Percentiles rank a stretch among this genome's conserved stretches.
These are phyloP conservation scores for Hycleus phaleratus DNA, from an alignment of 1,140 invertebrate species.

Conservation along the genomic window DNA sequence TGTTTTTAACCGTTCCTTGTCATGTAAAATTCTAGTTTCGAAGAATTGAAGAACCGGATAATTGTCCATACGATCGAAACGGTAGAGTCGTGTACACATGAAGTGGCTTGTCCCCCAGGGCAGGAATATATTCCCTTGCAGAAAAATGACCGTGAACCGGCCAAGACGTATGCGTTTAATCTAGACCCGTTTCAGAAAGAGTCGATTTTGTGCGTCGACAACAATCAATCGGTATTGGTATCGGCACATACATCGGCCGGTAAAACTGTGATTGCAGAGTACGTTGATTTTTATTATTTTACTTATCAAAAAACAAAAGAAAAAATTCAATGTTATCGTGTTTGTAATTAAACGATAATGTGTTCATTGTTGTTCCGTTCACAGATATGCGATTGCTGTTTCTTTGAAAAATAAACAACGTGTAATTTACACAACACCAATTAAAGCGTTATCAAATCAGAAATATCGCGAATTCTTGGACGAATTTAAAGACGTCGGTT, in stretches of 20 bases:
- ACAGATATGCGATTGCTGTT: slow-evolving; percentile 64
- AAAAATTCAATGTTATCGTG: neutral
- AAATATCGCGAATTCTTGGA: slow-evolving; percentile 98
- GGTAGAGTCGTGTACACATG: slow-evolving; percentile 83
- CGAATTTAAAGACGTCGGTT: slow-evolving; percentile 95
- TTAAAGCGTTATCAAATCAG: slow-evolving; percentile 99
- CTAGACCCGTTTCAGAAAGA: slow-evolving; percentile 98
- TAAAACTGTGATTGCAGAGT: slow-evolving; percentile 98
- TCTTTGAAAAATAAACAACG: slow-evolving; percentile 66
- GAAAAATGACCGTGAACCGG: slow-evolving; percentile 55
- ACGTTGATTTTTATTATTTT: slow-evolving; percentile 44
- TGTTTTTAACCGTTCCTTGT: neutral
- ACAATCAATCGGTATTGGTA: slow-evolving; percentile 94
- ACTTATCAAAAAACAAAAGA: neutral
- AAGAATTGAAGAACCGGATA: slow-evolving; percentile 58
- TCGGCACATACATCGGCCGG: slow-evolving; percentile 99
- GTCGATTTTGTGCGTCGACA: slow-evolving; percentile 95
- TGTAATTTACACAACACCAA: slow-evolving; percentile 99
- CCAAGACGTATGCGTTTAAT: slow-evolving; percentile 90
- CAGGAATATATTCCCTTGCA: slow-evolving; percentile 72
- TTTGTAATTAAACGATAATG: neutral
- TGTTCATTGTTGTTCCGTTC: neutral
- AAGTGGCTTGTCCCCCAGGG: slow-evolving; percentile 84
- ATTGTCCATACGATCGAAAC: slow-evolving; percentile 82
- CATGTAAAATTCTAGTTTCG: slow-evolving; percentile 42